These are phyloP conservation scores for Papilio xuthus DNA, from an alignment of 1,140 invertebrate species.

Conservation along the genomic window DNA sequence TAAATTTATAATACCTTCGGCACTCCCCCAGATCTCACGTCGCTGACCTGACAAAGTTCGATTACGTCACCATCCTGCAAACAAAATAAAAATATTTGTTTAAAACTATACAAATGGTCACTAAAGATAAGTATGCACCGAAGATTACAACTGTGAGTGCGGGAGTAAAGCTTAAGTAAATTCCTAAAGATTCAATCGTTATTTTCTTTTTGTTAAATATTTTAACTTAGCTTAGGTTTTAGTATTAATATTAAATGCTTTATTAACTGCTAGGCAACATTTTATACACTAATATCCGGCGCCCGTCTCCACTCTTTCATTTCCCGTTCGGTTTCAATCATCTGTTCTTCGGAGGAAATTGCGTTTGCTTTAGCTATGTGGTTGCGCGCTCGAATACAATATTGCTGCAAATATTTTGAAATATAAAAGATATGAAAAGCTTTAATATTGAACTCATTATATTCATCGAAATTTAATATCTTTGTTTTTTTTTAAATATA, in stretches of 20 bases:
- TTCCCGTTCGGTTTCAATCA: constrained; percentile 2
- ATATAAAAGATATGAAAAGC: not conserved
- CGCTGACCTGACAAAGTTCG: constrained; percentile 98
- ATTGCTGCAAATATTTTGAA: not conserved
- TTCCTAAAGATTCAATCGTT: too few species aligned
- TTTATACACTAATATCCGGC: constrained; percentile 16
- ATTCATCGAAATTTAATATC: too few species aligned
- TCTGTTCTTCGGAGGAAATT: not conserved
- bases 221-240: too few species aligned
- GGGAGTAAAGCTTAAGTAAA: too few species aligned
- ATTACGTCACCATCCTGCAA: constrained; percentile 97
- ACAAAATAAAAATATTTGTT: constrained; percentile 53
- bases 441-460: too few species aligned
- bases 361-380: not conserved
- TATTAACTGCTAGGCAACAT: not conserved
- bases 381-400: not conserved
- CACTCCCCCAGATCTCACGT: constrained; percentile 93
- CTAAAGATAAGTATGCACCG: too few species aligned
- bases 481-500: too few species aligned
- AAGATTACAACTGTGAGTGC: too few species aligned
- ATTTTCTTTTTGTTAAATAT: too few species aligned
- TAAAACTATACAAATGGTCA: not conserved
- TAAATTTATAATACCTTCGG: constrained; percentile 86
- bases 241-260: not conserved
- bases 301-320: not conserved